Percentiles rank a stretch among this genome's conserved stretches.
Evolutionary conservation across 2,888 invertebrate genomes (phyloP).

Genomic region (Gandaritis pyraliata): DNA sequence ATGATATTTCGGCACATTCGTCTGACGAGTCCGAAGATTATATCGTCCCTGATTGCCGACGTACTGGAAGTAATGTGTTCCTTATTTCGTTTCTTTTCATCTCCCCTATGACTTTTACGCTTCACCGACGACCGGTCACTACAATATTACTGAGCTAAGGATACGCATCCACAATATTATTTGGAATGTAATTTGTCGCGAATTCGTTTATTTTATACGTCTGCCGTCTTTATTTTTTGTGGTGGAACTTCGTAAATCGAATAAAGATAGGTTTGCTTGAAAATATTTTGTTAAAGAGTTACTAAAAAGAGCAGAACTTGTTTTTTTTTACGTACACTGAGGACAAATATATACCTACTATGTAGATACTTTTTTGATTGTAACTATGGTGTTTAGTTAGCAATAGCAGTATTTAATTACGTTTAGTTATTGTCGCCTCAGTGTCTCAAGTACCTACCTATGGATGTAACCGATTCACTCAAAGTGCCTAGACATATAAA

Average conservation of each 20-base stretch:
- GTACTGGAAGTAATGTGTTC: conserved; percentile 65
- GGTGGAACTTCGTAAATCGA: conserved; percentile 30
- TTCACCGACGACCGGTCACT: conserved; percentile 52
- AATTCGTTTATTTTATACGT: conserved; percentile 43
- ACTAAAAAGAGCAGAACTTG: not conserved
- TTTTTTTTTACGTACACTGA: too few relatives aligned
- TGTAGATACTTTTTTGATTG: too few relatives aligned
- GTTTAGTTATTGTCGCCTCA: too few relatives aligned
- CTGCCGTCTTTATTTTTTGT: conserved; percentile 39
- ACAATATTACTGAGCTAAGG: conserved; percentile 54
- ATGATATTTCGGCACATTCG: conserved; percentile 54
- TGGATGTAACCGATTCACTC: conserved; percentile 13
- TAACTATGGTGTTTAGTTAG: too few relatives aligned
- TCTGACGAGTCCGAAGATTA: conserved; percentile 59
- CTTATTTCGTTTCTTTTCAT: conserved; percentile 55
- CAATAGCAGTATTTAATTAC: too few relatives aligned
- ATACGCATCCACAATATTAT: conserved; percentile 59
- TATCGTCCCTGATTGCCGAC: conserved; percentile 63
- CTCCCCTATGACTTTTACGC: conserved; percentile 56
- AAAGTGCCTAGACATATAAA: conserved; percentile 24
- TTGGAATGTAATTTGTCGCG: conserved; percentile 59
- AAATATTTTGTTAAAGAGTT: conserved; percentile 6
- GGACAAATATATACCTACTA: too few relatives aligned
- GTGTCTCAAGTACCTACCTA: conserved; percentile 4
- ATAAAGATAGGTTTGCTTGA: conserved; percentile 22